phyloP scores from a whole-genome alignment of 2,888 invertebrate genomes.

The Sabellastarte sp. region DNA sequence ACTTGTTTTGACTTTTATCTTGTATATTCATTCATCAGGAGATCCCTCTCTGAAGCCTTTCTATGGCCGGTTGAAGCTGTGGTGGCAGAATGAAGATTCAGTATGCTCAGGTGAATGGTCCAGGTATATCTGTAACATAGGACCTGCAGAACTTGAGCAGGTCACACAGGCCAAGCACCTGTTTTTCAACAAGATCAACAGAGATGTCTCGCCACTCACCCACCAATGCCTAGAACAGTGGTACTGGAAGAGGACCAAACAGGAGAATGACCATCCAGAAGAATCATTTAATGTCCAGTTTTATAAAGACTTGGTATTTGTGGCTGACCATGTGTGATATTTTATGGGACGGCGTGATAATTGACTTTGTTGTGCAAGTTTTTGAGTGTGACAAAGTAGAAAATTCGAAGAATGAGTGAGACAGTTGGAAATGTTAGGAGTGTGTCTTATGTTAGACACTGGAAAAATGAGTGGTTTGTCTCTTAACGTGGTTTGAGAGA shows the following conservation, averaged over 20 bases:
- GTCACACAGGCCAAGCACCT: slow-evolving; percentile 34
- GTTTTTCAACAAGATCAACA: slow-evolving; percentile 50
- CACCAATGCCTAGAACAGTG: slow-evolving; percentile 42
- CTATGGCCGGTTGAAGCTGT: slow-evolving; percentile 24
- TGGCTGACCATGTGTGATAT: slow-evolving; percentile 13
- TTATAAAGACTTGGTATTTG: slow-evolving; percentile 16
- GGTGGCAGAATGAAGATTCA: slow-evolving; percentile 14
- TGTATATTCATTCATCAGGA: slow-evolving; percentile 13
- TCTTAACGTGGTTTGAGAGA: too few relatives aligned
- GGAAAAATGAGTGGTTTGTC: too few relatives aligned
- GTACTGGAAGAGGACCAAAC: slow-evolving; percentile 18
- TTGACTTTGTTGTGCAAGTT: too few relatives aligned
- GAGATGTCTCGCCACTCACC: slow-evolving; percentile 38
- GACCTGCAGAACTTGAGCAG: slow-evolving; percentile 39
- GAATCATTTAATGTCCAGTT: slow-evolving; percentile 17
- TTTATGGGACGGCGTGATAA: too few relatives aligned
- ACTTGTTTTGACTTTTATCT: neutral
- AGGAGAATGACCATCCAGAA: neutral
- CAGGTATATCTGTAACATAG: slow-evolving; percentile 46
- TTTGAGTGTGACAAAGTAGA: too few relatives aligned
- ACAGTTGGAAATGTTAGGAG: too few relatives aligned
- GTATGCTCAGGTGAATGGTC: slow-evolving; percentile 42
- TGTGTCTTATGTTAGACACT: too few relatives aligned
- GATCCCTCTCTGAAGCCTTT: slow-evolving; percentile 29
- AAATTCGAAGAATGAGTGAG: too few relatives aligned